These are phyloP conservation scores for Loripinus fragilis DNA, from an alignment of 2,888 invertebrate genomes.

Conservation along the genomic window DNA sequence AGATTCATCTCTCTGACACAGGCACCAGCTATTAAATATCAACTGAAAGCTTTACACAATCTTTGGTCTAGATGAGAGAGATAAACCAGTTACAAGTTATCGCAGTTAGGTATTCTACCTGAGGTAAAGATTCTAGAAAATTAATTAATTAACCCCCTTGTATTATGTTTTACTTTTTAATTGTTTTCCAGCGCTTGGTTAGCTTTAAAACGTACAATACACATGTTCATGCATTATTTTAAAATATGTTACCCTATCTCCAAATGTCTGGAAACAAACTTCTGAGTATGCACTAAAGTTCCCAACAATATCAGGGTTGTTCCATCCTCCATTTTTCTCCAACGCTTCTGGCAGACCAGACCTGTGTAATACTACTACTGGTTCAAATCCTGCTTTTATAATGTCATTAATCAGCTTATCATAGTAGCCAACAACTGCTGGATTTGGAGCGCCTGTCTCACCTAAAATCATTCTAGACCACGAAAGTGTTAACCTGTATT, in stretches of 20 bases:
- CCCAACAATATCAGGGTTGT: conserved; percentile 71
- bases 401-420: conserved; percentile 90
- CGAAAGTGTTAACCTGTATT: conserved; percentile 85
- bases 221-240: no score
- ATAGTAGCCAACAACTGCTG: conserved; percentile 90
- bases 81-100: no score
- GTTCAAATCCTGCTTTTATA: conserved; percentile 86
- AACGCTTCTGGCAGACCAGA: conserved; percentile 83
- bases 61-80: no score
- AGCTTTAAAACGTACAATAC: no score
- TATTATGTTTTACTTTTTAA: no score
- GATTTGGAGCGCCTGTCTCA: conserved; percentile 85
- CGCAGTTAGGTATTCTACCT: no score
- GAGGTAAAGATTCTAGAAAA: no score
- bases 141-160: no score
- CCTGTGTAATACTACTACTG: conserved; percentile 86
- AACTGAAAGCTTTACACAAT: no score
- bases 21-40: no score
- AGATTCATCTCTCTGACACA: no score
- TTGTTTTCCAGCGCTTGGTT: no score
- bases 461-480: conserved; percentile 91
- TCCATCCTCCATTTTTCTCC: conserved; percentile 83
- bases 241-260: conserved; percentile 82
- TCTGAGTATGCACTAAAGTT: conserved; percentile 82
- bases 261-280: conserved; percentile 81